phyloP scores from a whole-genome alignment of 2,113 vertebrate species.

The Eupsittula cactorum region DNA sequence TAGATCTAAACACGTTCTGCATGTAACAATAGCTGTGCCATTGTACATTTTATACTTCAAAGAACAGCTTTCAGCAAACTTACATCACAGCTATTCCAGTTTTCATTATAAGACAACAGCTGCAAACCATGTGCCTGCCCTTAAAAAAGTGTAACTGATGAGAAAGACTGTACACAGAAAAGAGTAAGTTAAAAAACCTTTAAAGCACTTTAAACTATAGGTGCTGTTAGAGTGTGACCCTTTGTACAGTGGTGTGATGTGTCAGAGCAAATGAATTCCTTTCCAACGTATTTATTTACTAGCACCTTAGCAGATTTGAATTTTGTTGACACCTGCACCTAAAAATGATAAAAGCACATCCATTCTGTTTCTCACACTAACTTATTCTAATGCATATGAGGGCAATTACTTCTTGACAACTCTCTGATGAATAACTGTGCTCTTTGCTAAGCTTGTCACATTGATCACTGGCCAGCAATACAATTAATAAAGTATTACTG shows the following conservation, averaged over 20 bases:
- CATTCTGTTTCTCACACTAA: not conserved
- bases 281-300: not conserved
- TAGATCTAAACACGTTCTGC: not conserved
- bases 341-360: not conserved
- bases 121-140: not conserved
- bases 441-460: conserved; percentile 72
- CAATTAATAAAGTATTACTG: conserved; percentile 67
- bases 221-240: not conserved
- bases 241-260: not conserved
- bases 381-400: conserved; percentile 62
- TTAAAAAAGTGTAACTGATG: not conserved
- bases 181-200: not conserved
- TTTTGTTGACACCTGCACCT: conserved; percentile 13
- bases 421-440: conserved; percentile 63
- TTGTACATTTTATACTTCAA: not conserved
- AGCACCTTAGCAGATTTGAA: not conserved
- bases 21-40: not conserved
- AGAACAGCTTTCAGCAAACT: not conserved
- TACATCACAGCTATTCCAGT: not conserved
- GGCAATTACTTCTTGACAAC: conserved; percentile 66
- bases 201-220: not conserved
- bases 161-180: not conserved
- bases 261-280: not conserved
- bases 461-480: conserved; percentile 59
- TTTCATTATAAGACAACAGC: not conserved